Evolutionary conservation across 2,888 invertebrate species (phyloP).

Genomic region (Eupithecia subumbrata): DNA sequence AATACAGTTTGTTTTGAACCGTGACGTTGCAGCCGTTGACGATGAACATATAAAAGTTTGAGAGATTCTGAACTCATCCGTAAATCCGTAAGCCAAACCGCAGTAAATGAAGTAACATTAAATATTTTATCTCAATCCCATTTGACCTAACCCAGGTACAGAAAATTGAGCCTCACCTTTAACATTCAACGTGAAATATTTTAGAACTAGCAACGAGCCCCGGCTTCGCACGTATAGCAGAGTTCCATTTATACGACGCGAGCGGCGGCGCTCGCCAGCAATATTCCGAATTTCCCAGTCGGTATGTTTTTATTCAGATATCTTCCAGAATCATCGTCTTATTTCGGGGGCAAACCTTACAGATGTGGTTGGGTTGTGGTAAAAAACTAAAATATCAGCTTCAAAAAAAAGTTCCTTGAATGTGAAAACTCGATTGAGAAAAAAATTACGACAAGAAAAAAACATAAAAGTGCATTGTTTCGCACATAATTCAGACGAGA

Average conservation of each 20-base stretch:
- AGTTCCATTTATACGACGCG: too few relatives aligned
- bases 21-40: neutral
- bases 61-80: neutral
- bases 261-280: too few relatives aligned
- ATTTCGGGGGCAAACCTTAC: neutral
- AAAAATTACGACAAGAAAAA: too few relatives aligned
- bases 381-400: too few relatives aligned
- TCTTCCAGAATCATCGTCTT: neutral
- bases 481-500: too few relatives aligned
- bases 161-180: conserved; percentile 1
- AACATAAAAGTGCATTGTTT: too few relatives aligned
- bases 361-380: too few relatives aligned
- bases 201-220: neutral
- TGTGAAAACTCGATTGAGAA: too few relatives aligned
- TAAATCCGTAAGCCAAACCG: neutral
- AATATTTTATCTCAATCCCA: neutral
- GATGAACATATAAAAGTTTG: neutral
- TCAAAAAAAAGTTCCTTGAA: too few relatives aligned
- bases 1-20: too few relatives aligned
- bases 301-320: neutral
- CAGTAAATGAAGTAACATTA: neutral
- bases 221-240: too few relatives aligned
- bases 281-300: too few relatives aligned
- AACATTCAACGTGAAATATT: neutral
- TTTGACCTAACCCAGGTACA: neutral